These are phyloP conservation scores for Ondatra zibethicus DNA, from an alignment of 2,113 vertebrate genomes.

Conservation along the genomic window DNA sequence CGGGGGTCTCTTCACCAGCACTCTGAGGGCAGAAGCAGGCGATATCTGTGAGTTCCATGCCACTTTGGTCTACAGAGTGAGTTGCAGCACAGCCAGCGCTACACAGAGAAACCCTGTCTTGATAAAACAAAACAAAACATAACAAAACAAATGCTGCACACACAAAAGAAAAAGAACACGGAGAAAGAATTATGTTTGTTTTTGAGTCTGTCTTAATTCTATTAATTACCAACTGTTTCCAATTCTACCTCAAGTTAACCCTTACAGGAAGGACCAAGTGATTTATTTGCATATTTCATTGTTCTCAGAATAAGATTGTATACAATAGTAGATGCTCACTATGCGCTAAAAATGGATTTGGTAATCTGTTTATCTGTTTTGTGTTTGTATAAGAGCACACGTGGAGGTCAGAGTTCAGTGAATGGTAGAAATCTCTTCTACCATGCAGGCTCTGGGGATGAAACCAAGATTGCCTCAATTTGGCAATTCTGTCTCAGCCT, in stretches of 20 bases:
- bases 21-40: neutral
- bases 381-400: neutral
- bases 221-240: neutral
- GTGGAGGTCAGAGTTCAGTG: neutral
- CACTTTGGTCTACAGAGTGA: neutral
- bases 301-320: neutral
- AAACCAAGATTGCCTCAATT: neutral
- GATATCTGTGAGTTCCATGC: neutral
- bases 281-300: neutral
- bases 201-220: slow-evolving; percentile 7
- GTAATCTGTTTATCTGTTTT: neutral
- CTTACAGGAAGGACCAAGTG: neutral
- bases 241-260: neutral
- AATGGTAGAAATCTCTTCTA: neutral
- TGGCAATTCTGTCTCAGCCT: neutral
- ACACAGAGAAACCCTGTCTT: neutral
- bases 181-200: neutral
- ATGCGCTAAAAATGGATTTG: neutral
- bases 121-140: neutral
- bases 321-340: neutral
- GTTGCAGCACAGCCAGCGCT: neutral
- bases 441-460: neutral
- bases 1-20: too few species aligned
- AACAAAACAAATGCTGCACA: neutral
- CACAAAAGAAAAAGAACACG: neutral